Conservation (phyloP, 2,113 vertebrate genomes). For the Oryzias melastigma region DNA sequence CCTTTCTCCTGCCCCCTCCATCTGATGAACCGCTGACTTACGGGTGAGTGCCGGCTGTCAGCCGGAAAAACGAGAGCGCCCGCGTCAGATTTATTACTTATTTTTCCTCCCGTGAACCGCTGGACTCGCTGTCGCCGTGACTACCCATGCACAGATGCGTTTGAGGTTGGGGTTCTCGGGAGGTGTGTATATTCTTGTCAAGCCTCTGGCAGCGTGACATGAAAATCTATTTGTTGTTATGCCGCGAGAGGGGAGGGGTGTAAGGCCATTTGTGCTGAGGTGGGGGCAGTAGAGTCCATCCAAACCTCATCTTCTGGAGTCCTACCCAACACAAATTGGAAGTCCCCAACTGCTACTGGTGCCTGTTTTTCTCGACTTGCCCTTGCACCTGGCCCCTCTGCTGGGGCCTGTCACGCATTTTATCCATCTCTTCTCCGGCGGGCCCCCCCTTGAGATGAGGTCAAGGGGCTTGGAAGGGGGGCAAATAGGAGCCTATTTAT, state of each 20-base stretch:
- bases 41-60: constrained; percentile 53
- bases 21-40: constrained; percentile 45
- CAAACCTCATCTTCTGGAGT: constrained; percentile 56
- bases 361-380: constrained; percentile 13
- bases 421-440: constrained; percentile 44
- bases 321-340: constrained; percentile 39
- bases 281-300: constrained; percentile 44
- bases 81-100: constrained; percentile 60
- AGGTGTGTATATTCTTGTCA: constrained; percentile 38
- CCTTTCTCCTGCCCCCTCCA: constrained; percentile 12
- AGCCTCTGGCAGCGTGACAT: constrained; percentile 59
- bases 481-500: constrained; percentile 34
- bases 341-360: constrained; percentile 7
- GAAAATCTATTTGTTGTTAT: constrained; percentile 71
- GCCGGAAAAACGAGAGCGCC: constrained; percentile 39
- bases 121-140: neutral
- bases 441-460: constrained; percentile 16
- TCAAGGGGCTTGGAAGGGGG: constrained; percentile 17
- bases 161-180: constrained; percentile 12
- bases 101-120: constrained; percentile 19
- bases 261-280: constrained; percentile 14
- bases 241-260: constrained; percentile 5
- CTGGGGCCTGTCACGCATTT: constrained; percentile 52
- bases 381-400: constrained; percentile 41
- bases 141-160: constrained; percentile 46